Evolutionary conservation across 2,797 vertebrate genomes (phyloP).

Genomic region (Bradypus variegatus): DNA sequence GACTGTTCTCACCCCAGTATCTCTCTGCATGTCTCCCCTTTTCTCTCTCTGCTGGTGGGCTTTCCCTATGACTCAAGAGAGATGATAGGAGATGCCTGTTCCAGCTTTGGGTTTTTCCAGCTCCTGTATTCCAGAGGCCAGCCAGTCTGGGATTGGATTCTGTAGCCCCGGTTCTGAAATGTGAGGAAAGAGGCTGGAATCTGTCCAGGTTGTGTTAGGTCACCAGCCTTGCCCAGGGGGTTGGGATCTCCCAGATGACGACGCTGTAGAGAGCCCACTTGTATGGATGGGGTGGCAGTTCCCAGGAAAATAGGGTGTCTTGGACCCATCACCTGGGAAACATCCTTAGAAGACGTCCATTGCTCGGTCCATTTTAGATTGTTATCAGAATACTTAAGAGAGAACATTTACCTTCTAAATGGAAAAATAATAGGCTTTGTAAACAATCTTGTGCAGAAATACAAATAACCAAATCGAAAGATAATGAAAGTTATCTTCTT

Average conservation of each 20-base stretch:
- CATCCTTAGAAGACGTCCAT: not conserved
- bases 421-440: not conserved
- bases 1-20: not conserved
- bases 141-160: not conserved
- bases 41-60: not conserved
- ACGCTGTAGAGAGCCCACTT: not conserved
- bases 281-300: not conserved
- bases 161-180: not conserved
- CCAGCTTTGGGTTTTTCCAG: not conserved
- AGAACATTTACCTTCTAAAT: not conserved
- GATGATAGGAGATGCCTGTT: not conserved
- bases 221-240: not conserved
- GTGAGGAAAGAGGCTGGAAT: not conserved
- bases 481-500: constrained; percentile 1
- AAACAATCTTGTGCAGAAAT: not conserved
- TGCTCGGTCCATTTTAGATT: not conserved
- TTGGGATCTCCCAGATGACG: not conserved
- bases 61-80: not conserved
- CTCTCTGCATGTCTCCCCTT: not conserved
- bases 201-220: not conserved
- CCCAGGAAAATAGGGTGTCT: not conserved
- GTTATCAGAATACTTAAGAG: not conserved
- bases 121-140: not conserved
- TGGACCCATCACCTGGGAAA: not conserved
- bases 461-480: not conserved